Conservation (phyloP, 2,888 invertebrate genomes). For the Tipula confusa region DNA sequence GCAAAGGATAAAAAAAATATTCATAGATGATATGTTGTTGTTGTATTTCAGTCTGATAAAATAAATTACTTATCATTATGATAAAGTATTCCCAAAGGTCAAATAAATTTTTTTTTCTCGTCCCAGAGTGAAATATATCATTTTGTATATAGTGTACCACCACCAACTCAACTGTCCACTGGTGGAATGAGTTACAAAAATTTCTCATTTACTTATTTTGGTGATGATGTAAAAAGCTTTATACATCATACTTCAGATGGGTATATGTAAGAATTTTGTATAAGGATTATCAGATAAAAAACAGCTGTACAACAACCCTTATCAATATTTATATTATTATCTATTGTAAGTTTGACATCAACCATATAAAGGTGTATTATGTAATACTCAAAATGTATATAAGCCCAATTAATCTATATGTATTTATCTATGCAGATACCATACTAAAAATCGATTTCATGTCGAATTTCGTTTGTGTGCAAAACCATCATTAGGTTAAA, state of each 20-base stretch:
- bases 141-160: background rate
- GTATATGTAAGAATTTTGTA: background rate
- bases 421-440: background rate
- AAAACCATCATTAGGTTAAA: background rate
- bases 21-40: background rate
- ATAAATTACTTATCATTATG: conserved; percentile 14
- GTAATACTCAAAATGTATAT: background rate
- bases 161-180: background rate
- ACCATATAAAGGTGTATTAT: background rate
- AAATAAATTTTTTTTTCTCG: background rate
- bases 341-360: background rate
- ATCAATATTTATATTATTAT: background rate
- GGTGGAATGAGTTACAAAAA: background rate
- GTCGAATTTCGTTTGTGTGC: background rate
- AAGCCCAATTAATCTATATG: background rate
- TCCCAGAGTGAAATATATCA: background rate
- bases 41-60: background rate
- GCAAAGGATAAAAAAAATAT: no score
- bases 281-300: background rate
- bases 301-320: background rate
- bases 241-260: background rate
- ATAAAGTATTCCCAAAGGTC: background rate
- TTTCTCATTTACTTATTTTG: background rate
- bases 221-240: background rate
- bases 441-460: background rate